These are phyloP conservation scores for Casuarius casuarius DNA, from an alignment of 2,113 vertebrate genomes.

Conservation along the genomic window DNA sequence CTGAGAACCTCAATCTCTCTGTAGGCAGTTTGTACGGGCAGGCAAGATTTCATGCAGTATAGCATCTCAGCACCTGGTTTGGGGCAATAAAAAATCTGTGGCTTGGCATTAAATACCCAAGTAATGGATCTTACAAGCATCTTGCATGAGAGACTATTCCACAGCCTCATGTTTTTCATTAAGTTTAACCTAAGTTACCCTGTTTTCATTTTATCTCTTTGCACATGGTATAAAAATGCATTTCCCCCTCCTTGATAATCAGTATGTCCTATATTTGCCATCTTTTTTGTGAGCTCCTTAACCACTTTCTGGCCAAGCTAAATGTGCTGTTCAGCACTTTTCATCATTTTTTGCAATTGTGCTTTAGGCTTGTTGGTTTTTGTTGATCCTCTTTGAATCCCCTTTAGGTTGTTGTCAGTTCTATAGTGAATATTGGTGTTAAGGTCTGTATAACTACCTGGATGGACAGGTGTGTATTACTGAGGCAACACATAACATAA, in stretches of 20 bases:
- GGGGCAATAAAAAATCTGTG: neutral
- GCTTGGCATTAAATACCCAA: neutral
- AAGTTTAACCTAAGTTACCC: neutral
- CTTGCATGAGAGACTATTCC: neutral
- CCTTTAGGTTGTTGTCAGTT: neutral
- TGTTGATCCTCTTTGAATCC: neutral
- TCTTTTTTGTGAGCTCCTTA: neutral
- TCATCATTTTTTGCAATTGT: neutral
- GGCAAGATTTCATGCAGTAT: neutral
- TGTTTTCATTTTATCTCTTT: neutral
- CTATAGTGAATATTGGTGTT: neutral
- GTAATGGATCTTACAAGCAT: neutral
- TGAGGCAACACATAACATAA: neutral
- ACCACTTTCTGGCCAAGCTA: neutral
- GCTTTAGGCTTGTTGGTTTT: neutral
- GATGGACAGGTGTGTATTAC: neutral
- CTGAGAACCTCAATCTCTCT: neutral
- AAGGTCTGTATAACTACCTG: neutral
- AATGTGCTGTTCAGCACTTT: neutral
- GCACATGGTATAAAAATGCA: neutral
- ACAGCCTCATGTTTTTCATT: neutral
- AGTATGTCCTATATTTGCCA: neutral
- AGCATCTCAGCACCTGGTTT: rapidly evolving
- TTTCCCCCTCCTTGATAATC: neutral
- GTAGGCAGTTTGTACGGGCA: too few species aligned